Base-by-base conservation (phyloP, 2,113 vertebrate species). In the Chiloscyllium plagiosum region DNA sequence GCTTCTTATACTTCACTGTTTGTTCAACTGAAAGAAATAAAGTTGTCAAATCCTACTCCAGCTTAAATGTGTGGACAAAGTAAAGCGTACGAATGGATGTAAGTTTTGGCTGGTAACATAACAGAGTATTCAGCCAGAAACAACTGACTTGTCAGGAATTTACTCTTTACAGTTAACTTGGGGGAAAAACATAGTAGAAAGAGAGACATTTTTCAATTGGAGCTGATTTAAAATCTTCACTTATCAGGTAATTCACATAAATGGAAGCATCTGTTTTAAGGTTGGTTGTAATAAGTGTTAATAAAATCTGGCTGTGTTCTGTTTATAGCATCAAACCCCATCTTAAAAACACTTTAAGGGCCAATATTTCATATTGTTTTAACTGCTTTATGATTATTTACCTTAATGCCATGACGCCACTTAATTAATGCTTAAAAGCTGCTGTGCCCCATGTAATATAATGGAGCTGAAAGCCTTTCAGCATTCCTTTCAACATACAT, bases 181-280 rank as follows among this genome's bases (percentile, higher is more conserved):
- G 22, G 70, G 4, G 33, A 33, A 17, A 52, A 52, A 70, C 19
- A 95, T 1, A 47, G 47, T 29, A 76, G 26, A 42, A 94, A 33
- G 42, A 72, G 93, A 76, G 94, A 5, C 26, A 13, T 47, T 69
- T 69, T 94, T 50, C 93, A 69, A 70, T 70, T 72, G 68, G 68
- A 52, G 66, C 24, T 66, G 42, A 19, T 65, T 66, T 94, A 68
- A 68, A 69, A 68, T 69, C 92, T 95, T 95, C 42, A 33, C 47
- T 76, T 95, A 95, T 95, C 94, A 95, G 94, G 94, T 68, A 94
- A 95, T 76, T 95, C 94, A 95, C 68, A 95, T 95, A 76, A 95
- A 95, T 72, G 37, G 69, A 70, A 95, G 94, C 94, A 95, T 70
- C 68, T 95, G 94, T 95, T 52, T 93, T 93, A 13, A 52, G 47